Conservation (phyloP, 2,797 vertebrate genomes). For the Syndactyla subalaris region DNA sequence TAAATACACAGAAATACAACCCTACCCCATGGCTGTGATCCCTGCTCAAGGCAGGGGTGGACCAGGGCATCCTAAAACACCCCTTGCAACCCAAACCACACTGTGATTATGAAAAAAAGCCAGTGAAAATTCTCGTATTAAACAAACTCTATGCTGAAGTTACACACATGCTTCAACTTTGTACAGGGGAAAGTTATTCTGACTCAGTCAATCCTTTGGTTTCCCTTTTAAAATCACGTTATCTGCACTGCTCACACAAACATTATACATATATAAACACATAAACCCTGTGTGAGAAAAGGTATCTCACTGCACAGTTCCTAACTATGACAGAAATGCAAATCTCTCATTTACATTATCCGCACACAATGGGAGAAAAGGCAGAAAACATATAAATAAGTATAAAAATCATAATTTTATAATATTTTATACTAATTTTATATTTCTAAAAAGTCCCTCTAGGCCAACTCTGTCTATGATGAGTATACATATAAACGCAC, state of each 20-base stretch:
- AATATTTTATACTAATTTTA: too few relatives aligned
- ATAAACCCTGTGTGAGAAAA: rapidly evolving
- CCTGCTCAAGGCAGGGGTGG: rapidly evolving
- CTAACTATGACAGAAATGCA: neutral
- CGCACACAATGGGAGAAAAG: rapidly evolving
- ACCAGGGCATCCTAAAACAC: neutral
- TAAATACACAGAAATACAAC: neutral
- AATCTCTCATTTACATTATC: rapidly evolving
- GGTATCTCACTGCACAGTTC: neutral
- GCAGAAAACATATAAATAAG: neutral
- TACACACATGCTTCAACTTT: neutral
- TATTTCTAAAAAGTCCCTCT: neutral
- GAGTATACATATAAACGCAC: rapidly evolving
- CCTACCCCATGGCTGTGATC: neutral
- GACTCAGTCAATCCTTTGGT: neutral
- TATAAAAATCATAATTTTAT: too few relatives aligned
- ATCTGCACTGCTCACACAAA: neutral
- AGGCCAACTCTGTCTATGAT: too few relatives aligned
- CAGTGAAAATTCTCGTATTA: neutral
- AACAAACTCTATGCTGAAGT: neutral
- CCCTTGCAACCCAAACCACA: rapidly evolving
- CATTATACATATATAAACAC: rapidly evolving
- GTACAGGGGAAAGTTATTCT: rapidly evolving
- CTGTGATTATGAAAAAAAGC: neutral
- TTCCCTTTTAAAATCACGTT: neutral